phyloP scores from a whole-genome alignment of 2,888 invertebrate genomes.

The Agonopterix subpropinquella region DNA sequence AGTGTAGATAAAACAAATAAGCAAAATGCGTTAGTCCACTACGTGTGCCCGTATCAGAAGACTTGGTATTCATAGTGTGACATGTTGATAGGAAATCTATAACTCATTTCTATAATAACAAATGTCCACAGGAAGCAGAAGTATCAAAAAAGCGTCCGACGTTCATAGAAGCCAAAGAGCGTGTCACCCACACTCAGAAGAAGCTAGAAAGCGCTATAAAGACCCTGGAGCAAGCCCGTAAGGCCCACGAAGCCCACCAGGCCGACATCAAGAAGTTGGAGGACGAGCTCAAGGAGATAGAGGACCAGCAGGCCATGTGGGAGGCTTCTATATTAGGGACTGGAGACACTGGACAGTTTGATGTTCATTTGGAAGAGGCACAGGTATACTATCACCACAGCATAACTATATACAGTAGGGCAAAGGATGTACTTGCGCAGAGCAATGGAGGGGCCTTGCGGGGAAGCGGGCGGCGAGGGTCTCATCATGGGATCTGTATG shows the following conservation, averaged over 20 bases:
- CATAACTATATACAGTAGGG: no score
- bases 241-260: conserved; percentile 94
- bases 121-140: conserved; percentile 84
- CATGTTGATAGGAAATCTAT: no score
- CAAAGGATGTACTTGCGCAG: no score
- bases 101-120: no score
- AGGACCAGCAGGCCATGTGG: conserved; percentile 84
- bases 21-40: no score
- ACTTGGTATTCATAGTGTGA: no score
- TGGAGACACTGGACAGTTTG: conserved; percentile 87
- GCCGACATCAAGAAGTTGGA: conserved; percentile 77
- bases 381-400: conserved; percentile 15
- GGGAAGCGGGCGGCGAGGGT: no score
- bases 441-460: no score
- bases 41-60: no score
- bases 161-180: conserved; percentile 97
- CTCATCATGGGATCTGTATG: no score
- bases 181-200: conserved; percentile 96
- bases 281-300: conserved; percentile 83
- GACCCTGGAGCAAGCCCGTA: conserved; percentile 91
- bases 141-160: conserved; percentile 95
- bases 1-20: no score
- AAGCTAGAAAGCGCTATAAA: conserved; percentile 93
- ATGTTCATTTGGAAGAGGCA: conserved; percentile 92
- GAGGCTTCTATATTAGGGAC: conserved; percentile 88